Base-by-base conservation (phyloP, 2,113 vertebrate genomes). In the Riparia riparia region DNA sequence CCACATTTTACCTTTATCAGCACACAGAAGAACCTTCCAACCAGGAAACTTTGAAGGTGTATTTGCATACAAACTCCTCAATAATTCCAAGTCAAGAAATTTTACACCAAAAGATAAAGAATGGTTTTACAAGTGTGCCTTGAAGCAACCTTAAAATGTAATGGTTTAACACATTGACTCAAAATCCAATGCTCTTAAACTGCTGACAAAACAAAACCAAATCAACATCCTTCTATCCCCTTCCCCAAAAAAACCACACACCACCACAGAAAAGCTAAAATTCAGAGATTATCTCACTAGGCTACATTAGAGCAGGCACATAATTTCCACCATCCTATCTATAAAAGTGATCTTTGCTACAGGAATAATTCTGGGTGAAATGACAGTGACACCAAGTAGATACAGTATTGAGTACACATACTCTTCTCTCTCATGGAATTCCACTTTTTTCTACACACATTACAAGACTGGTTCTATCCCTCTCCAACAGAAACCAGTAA, bases 11-110 rank as follows among this genome's bases (percentile, higher is more conserved):
- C 45, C 25, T 92, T 86, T 34, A 94, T 56, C 24, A 3, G 21
- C 56, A 93, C 29, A 53, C 31, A 69, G 42, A 80, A 95, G 34
- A 71, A 90, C 64, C 79, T 83, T 80, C 94, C 90, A 97, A 94
- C 39, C 68, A 81, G 68, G 87, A 92, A 95, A 70, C 20, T 80
- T 6, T 22, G 42, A 88, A 54, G 32, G 10, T 4, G 1, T 77
- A 76, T 82, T 91, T 86, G 53, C 72, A 64, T 47, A 74, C 44
- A 74, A 71, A 32, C 45, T 78, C 28, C 68, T 92, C 71, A 53
- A 37, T 41, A 93, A 81, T 39, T 15, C 31, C 34, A 78, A 61
- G 0, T 29, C 42, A 77, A 56, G 64, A 73, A 58, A 68, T 71
- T 51, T 83, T 81, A 86, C 17, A 66, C 22, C 37, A 77, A 34